Evolutionary conservation across 1,140 invertebrate species (phyloP), one percentile per base, ranked within the genome.

Genomic region (Leucophenga varia): DNA sequence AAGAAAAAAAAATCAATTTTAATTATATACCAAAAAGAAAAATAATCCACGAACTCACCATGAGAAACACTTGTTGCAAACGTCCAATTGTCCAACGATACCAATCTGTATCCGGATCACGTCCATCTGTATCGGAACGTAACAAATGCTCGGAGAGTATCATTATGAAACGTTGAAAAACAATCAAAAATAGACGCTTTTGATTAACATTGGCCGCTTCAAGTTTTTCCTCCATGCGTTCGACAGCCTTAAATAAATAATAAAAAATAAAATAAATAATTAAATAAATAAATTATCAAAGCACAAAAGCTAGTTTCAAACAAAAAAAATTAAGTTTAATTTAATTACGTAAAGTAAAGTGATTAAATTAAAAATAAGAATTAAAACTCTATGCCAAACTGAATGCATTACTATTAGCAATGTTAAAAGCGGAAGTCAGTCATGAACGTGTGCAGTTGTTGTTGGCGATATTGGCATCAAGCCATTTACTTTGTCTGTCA

Each of bases 121-220:
- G 83, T 13, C 89, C 90, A 77, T 97, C 93, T 3, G 92, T 92
- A 74, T 98, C 95, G 75, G 91, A 94, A 28, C 88, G 81, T 21
- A 94, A 90, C 54, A 98, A 82, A 80, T 98, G 95, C 77, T 98
- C 95, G 0, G 94, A 96, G 37, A 99, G 80, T 56, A 97, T 93
- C 89, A 98, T 97, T 51, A 98, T 98, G 77, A 99, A 98, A 54
- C 95, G 82, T 86, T 97, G 94, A 76, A 98, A 97, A 61, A 98
- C 92, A 71, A 98, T 97, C 8, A 98, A 83, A 70, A 98, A 98
- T 14, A 98, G 79, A 77, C 95, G 93, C 77, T 98, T 98, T 74
- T 97, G 93, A 77, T 97, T 93, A 47, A 91, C 91, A 78, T 97
- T 93, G 0, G 92, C 92, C 20, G 89, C 86, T 79, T 98, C 95